Evolutionary conservation across 2,888 invertebrate species (phyloP).

Genomic region (Gymnoscelis rufifasciata): DNA sequence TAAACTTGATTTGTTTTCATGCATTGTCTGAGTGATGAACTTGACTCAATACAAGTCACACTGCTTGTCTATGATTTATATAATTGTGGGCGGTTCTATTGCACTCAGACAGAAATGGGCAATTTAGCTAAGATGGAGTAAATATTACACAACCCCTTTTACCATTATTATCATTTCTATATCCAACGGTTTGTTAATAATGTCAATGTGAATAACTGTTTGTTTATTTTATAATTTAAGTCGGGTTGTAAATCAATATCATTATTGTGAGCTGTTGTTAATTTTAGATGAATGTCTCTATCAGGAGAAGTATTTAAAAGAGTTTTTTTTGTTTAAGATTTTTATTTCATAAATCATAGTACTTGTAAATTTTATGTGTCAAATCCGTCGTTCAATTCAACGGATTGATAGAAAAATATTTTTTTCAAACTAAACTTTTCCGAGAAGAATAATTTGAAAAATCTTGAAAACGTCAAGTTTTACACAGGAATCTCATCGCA

Average conservation of each 20-base stretch:
- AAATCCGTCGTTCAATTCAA: too few species aligned
- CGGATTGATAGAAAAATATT: too few species aligned
- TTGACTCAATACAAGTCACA: conserved; percentile 9
- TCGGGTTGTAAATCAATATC: not conserved
- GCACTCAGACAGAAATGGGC: conserved; percentile 9
- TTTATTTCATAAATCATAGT: too few species aligned
- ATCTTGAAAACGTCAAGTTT: too few species aligned
- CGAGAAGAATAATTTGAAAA: too few species aligned
- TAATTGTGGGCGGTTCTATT: conserved; percentile 9
- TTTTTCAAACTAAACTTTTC: too few species aligned
- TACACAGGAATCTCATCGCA: conserved; percentile 2
- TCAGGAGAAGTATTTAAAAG: not conserved
- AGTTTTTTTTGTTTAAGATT: not conserved
- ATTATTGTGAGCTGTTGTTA: not conserved
- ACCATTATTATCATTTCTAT: conserved; percentile 13
- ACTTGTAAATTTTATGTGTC: too few species aligned
- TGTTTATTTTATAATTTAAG: not conserved
- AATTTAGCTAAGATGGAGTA: conserved; percentile 23
- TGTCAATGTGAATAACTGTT: not conserved
- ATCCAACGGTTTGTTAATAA: conserved; percentile 4
- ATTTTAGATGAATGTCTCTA: conserved; percentile 1
- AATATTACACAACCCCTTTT: conserved; percentile 24
- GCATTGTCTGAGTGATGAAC: conserved; percentile 14
- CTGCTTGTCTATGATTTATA: conserved; percentile 14
- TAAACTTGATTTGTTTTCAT: conserved; percentile 2